These are phyloP conservation scores for Hartigia nigra DNA, from an alignment of 2,888 invertebrate species.

Conservation along the genomic window DNA sequence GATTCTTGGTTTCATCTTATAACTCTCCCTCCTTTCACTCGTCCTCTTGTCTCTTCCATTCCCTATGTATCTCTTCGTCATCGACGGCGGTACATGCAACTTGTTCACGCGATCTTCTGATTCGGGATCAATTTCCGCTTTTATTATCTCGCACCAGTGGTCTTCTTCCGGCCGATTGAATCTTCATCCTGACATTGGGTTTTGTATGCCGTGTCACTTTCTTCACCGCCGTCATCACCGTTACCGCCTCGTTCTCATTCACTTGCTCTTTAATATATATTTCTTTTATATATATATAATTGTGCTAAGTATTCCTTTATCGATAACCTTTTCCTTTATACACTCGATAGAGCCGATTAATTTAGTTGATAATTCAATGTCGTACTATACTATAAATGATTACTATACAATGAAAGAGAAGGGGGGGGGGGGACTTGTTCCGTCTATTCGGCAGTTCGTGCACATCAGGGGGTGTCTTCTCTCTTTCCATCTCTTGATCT, in stretches of 20 bases:
- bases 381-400: conserved; percentile 63
- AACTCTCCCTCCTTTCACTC: too few relatives aligned
- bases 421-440: conserved; percentile 33
- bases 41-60: too few relatives aligned
- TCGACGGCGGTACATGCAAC: background rate
- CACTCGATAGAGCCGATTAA: conserved; percentile 62
- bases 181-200: background rate
- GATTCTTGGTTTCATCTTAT: background rate
- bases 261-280: conserved; percentile 9
- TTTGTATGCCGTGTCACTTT: background rate
- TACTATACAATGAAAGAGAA: conserved; percentile 64
- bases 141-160: background rate
- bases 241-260: background rate
- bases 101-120: background rate
- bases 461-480: background rate
- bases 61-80: background rate
- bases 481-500: background rate
- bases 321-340: conserved; percentile 51
- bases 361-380: conserved; percentile 60
- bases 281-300: conserved; percentile 47
- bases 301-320: conserved; percentile 59
- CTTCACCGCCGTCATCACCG: background rate
- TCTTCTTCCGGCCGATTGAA: background rate
- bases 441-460: conserved; percentile 33
- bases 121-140: background rate